Evolutionary conservation across 2,113 vertebrate genomes (phyloP).

Genomic region (Cyprinodon brontotheroides): DNA sequence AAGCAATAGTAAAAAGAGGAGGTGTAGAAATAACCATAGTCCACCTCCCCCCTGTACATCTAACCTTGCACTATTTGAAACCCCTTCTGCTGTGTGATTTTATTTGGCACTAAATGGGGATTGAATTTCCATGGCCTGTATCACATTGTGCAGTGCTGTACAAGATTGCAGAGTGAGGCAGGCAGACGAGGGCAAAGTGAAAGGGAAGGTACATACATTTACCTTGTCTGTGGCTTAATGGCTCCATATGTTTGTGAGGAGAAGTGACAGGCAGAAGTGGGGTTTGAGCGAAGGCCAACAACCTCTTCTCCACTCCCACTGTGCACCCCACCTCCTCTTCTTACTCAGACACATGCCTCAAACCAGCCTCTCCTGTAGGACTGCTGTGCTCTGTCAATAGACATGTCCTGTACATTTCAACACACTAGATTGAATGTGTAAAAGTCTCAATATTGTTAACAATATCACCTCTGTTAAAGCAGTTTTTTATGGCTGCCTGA

Average conservation of each 20-base stretch:
- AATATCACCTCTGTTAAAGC: constrained; percentile 64
- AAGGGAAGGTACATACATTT: constrained; percentile 79
- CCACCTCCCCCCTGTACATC: constrained; percentile 33
- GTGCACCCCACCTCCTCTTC: constrained; percentile 44
- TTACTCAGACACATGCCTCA: constrained; percentile 64
- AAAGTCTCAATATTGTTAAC: constrained; percentile 58
- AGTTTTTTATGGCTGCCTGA: constrained; percentile 55
- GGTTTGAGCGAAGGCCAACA: constrained; percentile 79
- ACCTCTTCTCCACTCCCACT: constrained; percentile 37
- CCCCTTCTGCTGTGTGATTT: constrained; percentile 79
- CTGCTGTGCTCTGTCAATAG: constrained; percentile 47
- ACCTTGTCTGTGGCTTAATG: constrained; percentile 82
- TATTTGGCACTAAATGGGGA: constrained; percentile 80
- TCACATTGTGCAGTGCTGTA: constrained; percentile 82
- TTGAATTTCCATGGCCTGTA: constrained; percentile 81
- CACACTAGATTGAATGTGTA: constrained; percentile 56
- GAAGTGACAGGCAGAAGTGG: constrained; percentile 83
- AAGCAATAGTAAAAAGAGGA: constrained; percentile 65
- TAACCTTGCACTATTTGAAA: constrained; percentile 77
- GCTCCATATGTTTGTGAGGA: constrained; percentile 83
- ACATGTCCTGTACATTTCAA: constrained; percentile 59
- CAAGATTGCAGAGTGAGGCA: constrained; percentile 78
- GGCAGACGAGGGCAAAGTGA: constrained; percentile 60
- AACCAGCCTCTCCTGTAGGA: constrained; percentile 44
- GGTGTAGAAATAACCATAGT: constrained; percentile 77